Percentiles rank a stretch among this genome's conserved stretches.
Conservation (phyloP, 1,140 invertebrate genomes). For the Penaeus japonicus region DNA sequence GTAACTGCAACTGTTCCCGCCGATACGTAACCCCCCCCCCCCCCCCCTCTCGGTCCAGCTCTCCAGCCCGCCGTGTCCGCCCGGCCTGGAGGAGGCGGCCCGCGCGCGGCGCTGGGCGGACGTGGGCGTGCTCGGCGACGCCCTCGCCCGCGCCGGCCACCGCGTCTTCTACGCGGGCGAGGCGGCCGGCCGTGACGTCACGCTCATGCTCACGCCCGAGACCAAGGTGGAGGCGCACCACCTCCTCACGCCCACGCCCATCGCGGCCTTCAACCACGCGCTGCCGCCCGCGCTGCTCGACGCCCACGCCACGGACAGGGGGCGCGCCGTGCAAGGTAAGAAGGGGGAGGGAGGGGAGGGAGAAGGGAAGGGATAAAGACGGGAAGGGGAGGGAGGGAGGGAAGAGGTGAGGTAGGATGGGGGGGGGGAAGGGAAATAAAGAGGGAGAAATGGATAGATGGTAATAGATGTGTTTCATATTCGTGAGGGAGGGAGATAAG, state of each 20-base stretch:
- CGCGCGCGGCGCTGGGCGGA: conserved; percentile 18
- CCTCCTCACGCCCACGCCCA: conserved; percentile 73
- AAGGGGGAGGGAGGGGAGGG: background rate
- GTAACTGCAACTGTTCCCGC: too few relatives aligned
- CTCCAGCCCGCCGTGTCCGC: background rate
- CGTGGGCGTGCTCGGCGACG: conserved; percentile 67
- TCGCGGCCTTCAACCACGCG: conserved; percentile 80
- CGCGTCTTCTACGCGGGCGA: conserved; percentile 76
- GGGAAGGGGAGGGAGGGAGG: too few relatives aligned
- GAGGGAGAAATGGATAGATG: too few relatives aligned
- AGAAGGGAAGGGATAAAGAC: too few relatives aligned
- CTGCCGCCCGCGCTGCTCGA: conserved; percentile 72
- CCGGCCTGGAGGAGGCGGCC: conserved; percentile 25
- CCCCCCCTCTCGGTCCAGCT: background rate
- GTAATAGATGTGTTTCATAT: too few relatives aligned
- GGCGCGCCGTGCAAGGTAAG: conserved; percentile 29
- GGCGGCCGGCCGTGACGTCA: conserved; percentile 76
- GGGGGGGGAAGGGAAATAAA: too few relatives aligned
- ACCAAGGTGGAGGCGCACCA: conserved; percentile 66
- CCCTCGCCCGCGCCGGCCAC: conserved; percentile 72
- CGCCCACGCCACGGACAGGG: conserved; percentile 55
- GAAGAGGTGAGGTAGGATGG: too few relatives aligned
- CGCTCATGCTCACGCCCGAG: conserved; percentile 75
- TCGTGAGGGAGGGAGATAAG: too few relatives aligned
- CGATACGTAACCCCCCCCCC: too few relatives aligned